phyloP scores from a whole-genome alignment of 2,113 vertebrate genomes.

The Odontophorus gujanensis region DNA sequence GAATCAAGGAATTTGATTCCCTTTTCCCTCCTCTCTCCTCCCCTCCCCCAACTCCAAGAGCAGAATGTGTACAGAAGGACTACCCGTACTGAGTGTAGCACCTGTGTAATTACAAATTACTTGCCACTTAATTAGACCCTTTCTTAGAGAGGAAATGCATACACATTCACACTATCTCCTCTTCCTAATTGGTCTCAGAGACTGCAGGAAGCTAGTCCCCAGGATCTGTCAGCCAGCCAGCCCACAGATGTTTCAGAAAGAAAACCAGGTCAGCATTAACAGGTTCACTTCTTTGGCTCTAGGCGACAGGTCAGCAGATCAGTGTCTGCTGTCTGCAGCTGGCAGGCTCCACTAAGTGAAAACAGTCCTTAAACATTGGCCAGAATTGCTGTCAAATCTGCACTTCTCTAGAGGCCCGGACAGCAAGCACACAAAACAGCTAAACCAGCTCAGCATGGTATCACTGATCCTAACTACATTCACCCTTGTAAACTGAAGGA shows the following conservation, averaged over 20 bases:
- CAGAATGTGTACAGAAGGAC: slow-evolving; percentile 22
- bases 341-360: slow-evolving; percentile 20
- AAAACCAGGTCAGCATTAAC: slow-evolving; percentile 59
- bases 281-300: slow-evolving; percentile 19
- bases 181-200: slow-evolving; percentile 65
- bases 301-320: slow-evolving; percentile 64
- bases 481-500: neutral
- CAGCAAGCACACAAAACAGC: neutral
- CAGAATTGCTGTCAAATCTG: neutral
- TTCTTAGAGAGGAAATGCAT: slow-evolving; percentile 52
- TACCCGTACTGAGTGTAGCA: neutral
- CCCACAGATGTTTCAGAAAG: slow-evolving; percentile 34
- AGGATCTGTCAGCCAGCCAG: slow-evolving; percentile 54
- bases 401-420: neutral
- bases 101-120: slow-evolving; percentile 47
- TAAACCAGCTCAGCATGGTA: neutral
- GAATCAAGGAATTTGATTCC: slow-evolving; percentile 67
- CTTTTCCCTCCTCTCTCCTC: slow-evolving; percentile 34
- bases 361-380: neutral
- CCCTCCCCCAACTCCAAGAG: slow-evolving; percentile 20
- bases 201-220: slow-evolving; percentile 35
- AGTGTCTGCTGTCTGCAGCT: slow-evolving; percentile 22
- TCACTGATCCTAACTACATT: neutral
- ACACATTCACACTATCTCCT: slow-evolving; percentile 15
- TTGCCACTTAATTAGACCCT: slow-evolving; percentile 51